Evolutionary conservation across 2,797 vertebrate genomes (phyloP), one percentile per base, ranked within the genome.

Genomic region (Vultur gryphus): DNA sequence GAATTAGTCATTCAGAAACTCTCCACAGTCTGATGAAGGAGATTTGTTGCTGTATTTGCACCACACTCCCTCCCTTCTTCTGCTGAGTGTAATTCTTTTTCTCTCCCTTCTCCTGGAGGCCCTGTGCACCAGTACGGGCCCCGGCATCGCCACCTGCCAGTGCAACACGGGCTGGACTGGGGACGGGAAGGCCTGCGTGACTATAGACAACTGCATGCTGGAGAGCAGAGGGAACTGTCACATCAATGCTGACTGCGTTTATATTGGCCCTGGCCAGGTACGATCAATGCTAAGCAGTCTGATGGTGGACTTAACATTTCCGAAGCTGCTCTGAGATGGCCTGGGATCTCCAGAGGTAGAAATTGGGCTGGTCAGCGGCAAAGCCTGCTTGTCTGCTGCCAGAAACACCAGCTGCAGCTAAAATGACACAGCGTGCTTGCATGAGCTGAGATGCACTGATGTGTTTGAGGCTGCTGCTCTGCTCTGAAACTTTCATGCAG

Each of bases 111-210:
- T 90, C 59, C 76, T 67, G 48, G 59, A 99, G 99, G 99, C 99
- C 5, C 89, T 97, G 77, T 99, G 99, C 97, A 96, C 97, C 78
- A 98, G 97, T 37, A 89, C 90, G 4, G 97, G 97, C 82, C 98
- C 97, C 8, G 99, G 98, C 19, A 98, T 97, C 2, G 97, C 97
- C 52, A 98, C 94, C 2, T 99, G 99, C 91, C 95, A 98, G 31
- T 99, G 99, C 91, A 96, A 96, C 24, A 96, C 97, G 35, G 99
- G 99, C 69, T 99, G 99, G 99, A 99, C 97, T 0, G 99, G 99
- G 19, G 99, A 99, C 0, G 99, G 99, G 19, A 97, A 91, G 29
- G 92, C 96, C 70, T 99, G 99, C 26, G 90, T 98, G 83, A 98
- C 99, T 92, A 98, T 99, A n/a, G 98, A 99, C 89, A 98, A 99